Evolutionary conservation across 2,113 vertebrate species (phyloP).

Genomic region (Grallaria varia): DNA sequence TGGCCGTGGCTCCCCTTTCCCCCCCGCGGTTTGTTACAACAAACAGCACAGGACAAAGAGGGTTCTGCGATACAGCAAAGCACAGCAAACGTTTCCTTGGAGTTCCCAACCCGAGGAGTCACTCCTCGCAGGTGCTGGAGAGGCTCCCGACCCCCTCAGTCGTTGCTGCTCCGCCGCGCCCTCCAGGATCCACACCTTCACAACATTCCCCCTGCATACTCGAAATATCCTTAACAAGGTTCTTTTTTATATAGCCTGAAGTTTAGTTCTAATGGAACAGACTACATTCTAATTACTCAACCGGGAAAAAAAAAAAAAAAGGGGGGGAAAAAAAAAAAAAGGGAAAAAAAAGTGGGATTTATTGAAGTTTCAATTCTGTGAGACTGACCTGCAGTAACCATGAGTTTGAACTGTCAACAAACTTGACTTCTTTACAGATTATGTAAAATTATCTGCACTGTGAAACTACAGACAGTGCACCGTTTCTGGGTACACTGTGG

Average conservation of each 20-base stretch:
- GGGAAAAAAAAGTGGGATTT: neutral
- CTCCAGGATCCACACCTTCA: neutral
- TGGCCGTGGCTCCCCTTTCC: neutral
- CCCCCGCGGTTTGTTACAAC: neutral
- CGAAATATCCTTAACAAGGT: neutral
- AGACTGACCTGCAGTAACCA: conserved; percentile 64
- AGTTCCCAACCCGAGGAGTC: no score
- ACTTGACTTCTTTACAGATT: conserved; percentile 55
- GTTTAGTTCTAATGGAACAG: conserved; percentile 51
- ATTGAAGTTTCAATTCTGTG: conserved; percentile 27
- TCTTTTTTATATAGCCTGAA: neutral
- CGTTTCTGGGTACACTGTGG: conserved; percentile 16
- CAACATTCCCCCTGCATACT: neutral
- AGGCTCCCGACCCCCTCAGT: neutral
- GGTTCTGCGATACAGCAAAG: neutral
- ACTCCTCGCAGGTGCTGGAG: neutral
- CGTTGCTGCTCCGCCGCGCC: neutral
- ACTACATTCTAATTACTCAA: conserved; percentile 47
- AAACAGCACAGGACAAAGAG: neutral
- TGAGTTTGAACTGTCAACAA: conserved; percentile 53
- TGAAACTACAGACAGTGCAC: conserved; percentile 41
- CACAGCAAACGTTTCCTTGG: neutral
- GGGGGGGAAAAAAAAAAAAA: neutral
- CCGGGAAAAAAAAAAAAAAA: neutral
- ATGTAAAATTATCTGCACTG: conserved; percentile 49